Evolutionary conservation across 2,888 invertebrate genomes (phyloP).

Genomic region (Parasteatoda lunata): DNA sequence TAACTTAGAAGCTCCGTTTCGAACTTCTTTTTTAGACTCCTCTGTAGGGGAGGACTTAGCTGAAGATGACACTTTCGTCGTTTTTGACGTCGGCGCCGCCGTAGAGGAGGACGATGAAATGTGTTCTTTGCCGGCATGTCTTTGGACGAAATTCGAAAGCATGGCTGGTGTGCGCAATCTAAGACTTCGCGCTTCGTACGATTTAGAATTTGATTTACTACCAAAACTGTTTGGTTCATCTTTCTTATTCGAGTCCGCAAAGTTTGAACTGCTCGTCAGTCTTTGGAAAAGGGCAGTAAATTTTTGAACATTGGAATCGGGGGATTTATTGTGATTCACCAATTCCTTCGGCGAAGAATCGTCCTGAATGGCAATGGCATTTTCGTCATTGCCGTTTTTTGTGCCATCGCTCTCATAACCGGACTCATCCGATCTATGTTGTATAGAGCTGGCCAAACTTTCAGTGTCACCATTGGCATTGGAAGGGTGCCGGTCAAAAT

Average conservation of each 20-base stretch:
- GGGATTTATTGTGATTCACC: background rate
- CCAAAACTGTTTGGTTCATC: conserved; percentile 23
- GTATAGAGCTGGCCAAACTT: conserved; percentile 66
- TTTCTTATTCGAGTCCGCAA: conserved; percentile 44
- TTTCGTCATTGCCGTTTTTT: conserved; percentile 71
- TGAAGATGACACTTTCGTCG: conserved; percentile 26
- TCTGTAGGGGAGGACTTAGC: conserved; percentile 28
- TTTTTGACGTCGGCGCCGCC: background rate
- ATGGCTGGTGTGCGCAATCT: conserved; percentile 53
- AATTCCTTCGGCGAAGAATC: background rate
- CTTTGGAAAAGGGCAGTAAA: conserved; percentile 63
- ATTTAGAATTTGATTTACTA: conserved; percentile 30
- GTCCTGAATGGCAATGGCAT: conserved; percentile 8
- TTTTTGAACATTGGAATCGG: conserved; percentile 56
- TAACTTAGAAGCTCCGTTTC: conserved; percentile 48
- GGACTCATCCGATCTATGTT: conserved; percentile 83
- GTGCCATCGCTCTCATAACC: conserved; percentile 87
- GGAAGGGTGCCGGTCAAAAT: conserved; percentile 52
- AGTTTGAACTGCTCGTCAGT: conserved; percentile 40
- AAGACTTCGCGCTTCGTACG: conserved; percentile 58
- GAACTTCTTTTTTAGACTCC: conserved; percentile 46
- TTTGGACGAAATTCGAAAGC: conserved; percentile 56
- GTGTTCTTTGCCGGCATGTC: conserved; percentile 47
- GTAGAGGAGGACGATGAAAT: conserved; percentile 14
- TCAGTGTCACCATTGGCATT: conserved; percentile 58